Conservation (phyloP, 2,888 invertebrate genomes). For the Polydesmus complanatus region DNA sequence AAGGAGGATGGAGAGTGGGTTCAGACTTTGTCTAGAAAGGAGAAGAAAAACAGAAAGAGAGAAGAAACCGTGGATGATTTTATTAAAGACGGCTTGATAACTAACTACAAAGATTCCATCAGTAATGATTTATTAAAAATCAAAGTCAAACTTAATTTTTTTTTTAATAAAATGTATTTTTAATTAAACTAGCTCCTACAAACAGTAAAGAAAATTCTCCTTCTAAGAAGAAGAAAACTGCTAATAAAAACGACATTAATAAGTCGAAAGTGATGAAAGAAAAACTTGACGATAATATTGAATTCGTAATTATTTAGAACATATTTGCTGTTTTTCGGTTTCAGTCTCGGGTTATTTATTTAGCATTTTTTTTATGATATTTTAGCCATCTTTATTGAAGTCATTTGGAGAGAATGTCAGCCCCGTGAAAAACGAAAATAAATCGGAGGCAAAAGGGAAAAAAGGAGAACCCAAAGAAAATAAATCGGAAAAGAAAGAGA, state of each 20-base stretch:
- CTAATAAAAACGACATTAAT: neutral
- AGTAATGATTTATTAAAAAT: too few species aligned
- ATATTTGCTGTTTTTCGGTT: too few species aligned
- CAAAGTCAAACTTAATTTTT: too few species aligned
- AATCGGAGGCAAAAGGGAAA: conserved; percentile 3
- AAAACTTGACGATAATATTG: neutral
- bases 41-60: conserved; percentile 55
- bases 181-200: neutral
- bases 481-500: too few species aligned
- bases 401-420: too few species aligned
- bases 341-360: too few species aligned
- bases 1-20: conserved; percentile 49
- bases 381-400: too few species aligned
- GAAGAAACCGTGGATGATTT: conserved; percentile 40
- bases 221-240: neutral
- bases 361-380: too few species aligned
- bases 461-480: conserved; percentile 11
- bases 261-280: neutral
- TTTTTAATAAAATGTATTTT: too few species aligned
- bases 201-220: neutral
- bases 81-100: too few species aligned
- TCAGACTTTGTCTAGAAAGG: conserved; percentile 51
- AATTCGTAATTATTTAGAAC: too few species aligned
- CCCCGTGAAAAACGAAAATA: neutral
- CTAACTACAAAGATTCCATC: too few species aligned